A percentile compares a stretch with the other conserved stretches of the same genome.
Conservation (phyloP, 2,113 vertebrate species). For the Trematocara variabile region DNA sequence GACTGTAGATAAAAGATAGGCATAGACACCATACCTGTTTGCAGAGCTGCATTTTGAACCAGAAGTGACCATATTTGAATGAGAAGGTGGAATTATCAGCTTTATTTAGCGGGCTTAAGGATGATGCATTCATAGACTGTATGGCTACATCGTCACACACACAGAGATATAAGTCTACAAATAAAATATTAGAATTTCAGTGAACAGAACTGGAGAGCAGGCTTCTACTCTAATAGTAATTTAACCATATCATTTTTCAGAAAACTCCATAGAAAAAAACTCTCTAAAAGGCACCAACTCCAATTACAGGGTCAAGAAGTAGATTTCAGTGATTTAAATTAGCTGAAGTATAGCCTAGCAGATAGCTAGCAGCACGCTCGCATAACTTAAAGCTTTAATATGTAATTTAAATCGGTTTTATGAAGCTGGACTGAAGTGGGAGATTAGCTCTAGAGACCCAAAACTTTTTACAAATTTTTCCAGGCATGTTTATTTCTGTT, state of each 20-base stretch:
- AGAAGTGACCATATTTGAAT: background rate
- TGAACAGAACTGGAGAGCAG: rapidly evolving
- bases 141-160: background rate
- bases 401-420: background rate
- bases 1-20: background rate
- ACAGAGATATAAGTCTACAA: background rate
- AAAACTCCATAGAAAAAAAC: background rate
- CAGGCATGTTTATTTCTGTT: background rate
- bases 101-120: rapidly evolving
- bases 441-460: background rate
- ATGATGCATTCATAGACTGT: background rate
- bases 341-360: background rate
- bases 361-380: background rate
- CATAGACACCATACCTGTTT: background rate
- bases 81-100: background rate
- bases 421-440: background rate
- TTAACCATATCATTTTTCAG: background rate
- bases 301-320: background rate
- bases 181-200: background rate
- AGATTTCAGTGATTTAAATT: background rate
- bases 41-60: background rate
- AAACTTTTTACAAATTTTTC: background rate
- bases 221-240: background rate
- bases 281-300: background rate
- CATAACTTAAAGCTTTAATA: background rate